Base-by-base conservation (phyloP, 2,797 vertebrate genomes). In the Arrhamphus sclerolepis region DNA sequence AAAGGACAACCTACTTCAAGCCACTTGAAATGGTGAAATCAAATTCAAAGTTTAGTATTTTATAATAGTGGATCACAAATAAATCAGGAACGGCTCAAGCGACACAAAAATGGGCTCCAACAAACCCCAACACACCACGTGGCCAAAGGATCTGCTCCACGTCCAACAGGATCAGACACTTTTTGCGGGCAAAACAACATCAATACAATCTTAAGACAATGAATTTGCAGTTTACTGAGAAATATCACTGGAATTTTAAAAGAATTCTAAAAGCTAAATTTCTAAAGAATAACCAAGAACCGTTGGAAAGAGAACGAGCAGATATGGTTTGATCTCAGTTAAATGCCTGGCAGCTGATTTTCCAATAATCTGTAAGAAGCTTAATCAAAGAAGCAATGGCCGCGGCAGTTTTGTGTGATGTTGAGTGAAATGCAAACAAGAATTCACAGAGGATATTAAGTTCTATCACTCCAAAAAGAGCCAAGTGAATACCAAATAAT, bases 271-370 rank as follows among this genome's bases (percentile, higher is more conserved):
- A 38, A 16, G 44, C 34, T 57, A 29, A n/a, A n/a, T n/a, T 39
- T 39, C 8, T 31, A 16, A 43, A 56, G 29, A 26, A 26, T 3
- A 26, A 8, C 14, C 34, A 14, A 16, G 13, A 38, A 1, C 14
- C 34, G 14, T 13, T 34, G 20, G 39, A 52, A 52, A 50, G 34
- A 31, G 38, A 70, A 56, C 16, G 58, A 67, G 48, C 29, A 66
- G 53, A 64, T 40, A 11, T 29, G 10, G 43, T 71, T 62, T 75
- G 70, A 81, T 72, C 55, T 56, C 51, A 56, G 52, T 26, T 42
- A 41, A 72, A 73, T 60, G 17, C 24, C 43, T 29, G 62, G 49
- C n/a, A 46, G 46, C 31, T 46, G 34, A 52, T 66, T 60, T 66
- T 46, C 29, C 2, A 66, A 65, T 26, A 40, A 62, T 16, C 17